Base-by-base conservation (phyloP, 2,113 vertebrate species). In the Notiomystis cincta region DNA sequence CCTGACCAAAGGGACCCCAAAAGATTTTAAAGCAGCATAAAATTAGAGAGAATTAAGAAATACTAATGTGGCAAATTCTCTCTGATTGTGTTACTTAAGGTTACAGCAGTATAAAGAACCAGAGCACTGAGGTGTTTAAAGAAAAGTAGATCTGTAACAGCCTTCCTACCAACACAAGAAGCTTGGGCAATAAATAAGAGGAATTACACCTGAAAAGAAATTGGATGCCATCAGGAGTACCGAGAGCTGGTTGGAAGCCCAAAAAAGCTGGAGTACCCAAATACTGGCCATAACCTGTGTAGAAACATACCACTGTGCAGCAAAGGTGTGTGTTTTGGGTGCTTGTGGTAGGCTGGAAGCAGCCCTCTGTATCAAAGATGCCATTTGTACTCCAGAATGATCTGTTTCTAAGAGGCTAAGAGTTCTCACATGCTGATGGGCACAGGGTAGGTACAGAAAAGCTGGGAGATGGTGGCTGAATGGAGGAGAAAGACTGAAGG, bases 1-100 rank as follows among this genome's bases (percentile, higher is more conserved):
- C 38, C 35, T 62, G 48, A 16, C 44, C 66, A 30, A 38, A 86
- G 24, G 15, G 22, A 54, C 22, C 19, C 25, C 58, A 61, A 66
- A 42, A 42, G 45, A 61, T 69, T 83, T 89, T 77, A 70, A 78
- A 81, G 30, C 23, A 54, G 44, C 0, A 2, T 47, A 21, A 73
- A 31, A 70, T 35, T 38, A 67, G 23, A 76, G 15, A 40, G 9
- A 65, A 37, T 77, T 47, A 57, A 65, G n/a, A 33, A 62, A 2
- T 15, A 19, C 19, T 51, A 77, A 25, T 18, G 15, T 2, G 5
- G 3, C 19, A 50, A 2, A 1, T 61, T 45, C 4, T 1, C 30
- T 64, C 14, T 5, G 7, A 10, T 70, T 2, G 1, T 60, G 17
- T 35, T 81, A 48, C 42, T 83, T 77, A 54, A 40, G 48, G 57